A percentile compares a stretch with the other conserved stretches of the same genome.
Evolutionary conservation across 1,140 invertebrate species (phyloP).

Genomic region (Drosophila oshimai): DNA sequence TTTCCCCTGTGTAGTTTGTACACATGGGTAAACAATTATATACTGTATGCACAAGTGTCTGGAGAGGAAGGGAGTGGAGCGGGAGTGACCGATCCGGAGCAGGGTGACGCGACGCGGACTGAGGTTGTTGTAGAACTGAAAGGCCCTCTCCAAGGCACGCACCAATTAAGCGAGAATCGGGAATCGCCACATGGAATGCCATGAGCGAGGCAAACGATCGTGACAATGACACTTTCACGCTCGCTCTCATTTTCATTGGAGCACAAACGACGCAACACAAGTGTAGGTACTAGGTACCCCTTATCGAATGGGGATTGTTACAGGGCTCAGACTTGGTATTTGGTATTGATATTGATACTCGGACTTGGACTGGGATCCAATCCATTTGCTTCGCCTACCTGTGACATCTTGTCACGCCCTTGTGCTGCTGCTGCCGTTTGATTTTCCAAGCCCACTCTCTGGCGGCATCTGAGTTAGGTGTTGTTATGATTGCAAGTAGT

Average conservation of each 20-base stretch:
- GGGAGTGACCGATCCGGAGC: slow-evolving; percentile 1
- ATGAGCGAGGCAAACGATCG: slow-evolving; percentile 20
- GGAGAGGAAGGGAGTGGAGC: background rate
- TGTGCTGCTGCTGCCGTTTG: background rate
- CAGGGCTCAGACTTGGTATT: slow-evolving; percentile 20
- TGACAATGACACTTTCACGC: slow-evolving; percentile 61
- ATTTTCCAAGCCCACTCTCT: background rate
- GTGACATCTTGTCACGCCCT: slow-evolving; percentile 63
- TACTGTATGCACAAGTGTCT: slow-evolving; percentile 35
- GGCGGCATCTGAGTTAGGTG: too few species aligned
- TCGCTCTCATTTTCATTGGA: slow-evolving; percentile 63
- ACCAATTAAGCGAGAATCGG: slow-evolving; percentile 59
- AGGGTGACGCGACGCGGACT: slow-evolving; percentile 32
- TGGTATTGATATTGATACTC: slow-evolving; percentile 45
- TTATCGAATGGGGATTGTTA: slow-evolving; percentile 4
- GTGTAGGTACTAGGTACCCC: too few species aligned
- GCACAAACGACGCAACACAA: slow-evolving; percentile 7
- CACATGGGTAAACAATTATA: slow-evolving; percentile 37
- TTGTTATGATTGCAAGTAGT: too few species aligned
- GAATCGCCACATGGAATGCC: slow-evolving; percentile 29
- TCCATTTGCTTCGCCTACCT: slow-evolving; percentile 50
- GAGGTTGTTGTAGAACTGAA: slow-evolving; percentile 47
- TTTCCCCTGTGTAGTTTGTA: background rate
- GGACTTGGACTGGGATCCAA: slow-evolving; percentile 17
- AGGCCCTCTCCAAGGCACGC: slow-evolving; percentile 28